Evolutionary conservation across 2,797 vertebrate species (phyloP), one percentile per base, ranked within the genome.

Genomic region (Natrix natrix): DNA sequence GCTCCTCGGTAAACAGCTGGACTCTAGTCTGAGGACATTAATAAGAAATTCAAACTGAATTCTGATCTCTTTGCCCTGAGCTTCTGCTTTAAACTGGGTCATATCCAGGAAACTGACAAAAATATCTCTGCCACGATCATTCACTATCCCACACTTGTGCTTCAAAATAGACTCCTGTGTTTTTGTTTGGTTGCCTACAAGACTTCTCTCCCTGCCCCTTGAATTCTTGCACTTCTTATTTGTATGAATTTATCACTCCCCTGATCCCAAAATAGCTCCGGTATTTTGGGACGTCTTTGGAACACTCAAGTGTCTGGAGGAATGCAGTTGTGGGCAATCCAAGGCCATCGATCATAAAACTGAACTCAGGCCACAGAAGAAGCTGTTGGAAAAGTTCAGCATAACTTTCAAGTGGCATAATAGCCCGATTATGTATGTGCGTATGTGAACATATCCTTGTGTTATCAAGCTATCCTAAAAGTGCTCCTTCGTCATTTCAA

Each of bases 101-200:
- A 86, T 88, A 89, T 90, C 95, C 95, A 94, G 94, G 86, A 93
- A 83, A 92, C 95, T 94, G 93, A 14, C 78, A 93, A 91, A 91
- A 88, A 92, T 93, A 87, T 87, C 92, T 92, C 69, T 88, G 93
- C 86, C 91, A 13, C 92, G 74, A 93, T 90, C 83, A 94, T 93
- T 95, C 1, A 13, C 92, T 97, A 94, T 91, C 93, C 93, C 90
- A 94, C 94, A 93, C 94, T 96, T 93, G 88, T 91, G 93, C 55
- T 95, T 92, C 55, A 90, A 94, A 97, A 97, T 93, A 95, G 94
- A 93, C 89, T 12, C 1, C 66, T 88, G 0, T 28, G 48, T n/a
- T 94, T 95, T 90, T 94, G 90, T 95, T 96, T 96, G 88, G 94
- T 94, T 95, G 93, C 56, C 55, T 95, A 87, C 87, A 93, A 93